Conservation (phyloP, 2,797 vertebrate genomes). For the Atherinosoma microstoma region DNA sequence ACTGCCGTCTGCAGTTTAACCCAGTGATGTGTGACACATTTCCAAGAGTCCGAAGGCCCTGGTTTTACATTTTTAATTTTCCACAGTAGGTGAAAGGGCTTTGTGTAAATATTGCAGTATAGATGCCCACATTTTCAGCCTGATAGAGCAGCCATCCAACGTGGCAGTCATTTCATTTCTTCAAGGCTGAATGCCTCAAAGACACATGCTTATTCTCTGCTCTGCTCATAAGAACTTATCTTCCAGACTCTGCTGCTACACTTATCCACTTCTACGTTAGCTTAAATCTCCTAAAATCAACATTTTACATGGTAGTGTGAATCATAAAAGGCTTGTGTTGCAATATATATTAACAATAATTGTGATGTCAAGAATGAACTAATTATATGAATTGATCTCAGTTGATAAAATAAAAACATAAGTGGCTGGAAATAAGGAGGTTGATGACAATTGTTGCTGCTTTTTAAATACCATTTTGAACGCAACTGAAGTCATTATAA, state of each 20-base stretch:
- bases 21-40: not conserved
- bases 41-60: not conserved
- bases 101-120: constrained; percentile 3
- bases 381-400: too few relatives aligned
- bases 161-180: constrained; percentile 11
- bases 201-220: not conserved
- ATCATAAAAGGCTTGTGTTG: too few relatives aligned
- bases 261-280: too few relatives aligned
- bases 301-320: too few relatives aligned
- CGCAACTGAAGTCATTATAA: too few relatives aligned
- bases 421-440: too few relatives aligned
- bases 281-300: not conserved
- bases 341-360: too few relatives aligned
- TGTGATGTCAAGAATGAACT: too few relatives aligned
- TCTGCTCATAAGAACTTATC: not conserved
- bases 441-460: too few relatives aligned
- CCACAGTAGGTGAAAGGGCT: constrained; percentile 2
- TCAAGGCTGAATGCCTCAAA: constrained; percentile 7
- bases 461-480: too few relatives aligned
- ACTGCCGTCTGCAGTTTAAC: not conserved
- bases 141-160: not conserved
- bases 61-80: constrained; percentile 19
- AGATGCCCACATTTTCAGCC: not conserved
- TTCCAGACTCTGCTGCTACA: not conserved
- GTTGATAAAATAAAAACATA: too few relatives aligned